Evolutionary conservation across 2,113 vertebrate genomes (phyloP).

Genomic region (Sterrhoptilus dennistouni): DNA sequence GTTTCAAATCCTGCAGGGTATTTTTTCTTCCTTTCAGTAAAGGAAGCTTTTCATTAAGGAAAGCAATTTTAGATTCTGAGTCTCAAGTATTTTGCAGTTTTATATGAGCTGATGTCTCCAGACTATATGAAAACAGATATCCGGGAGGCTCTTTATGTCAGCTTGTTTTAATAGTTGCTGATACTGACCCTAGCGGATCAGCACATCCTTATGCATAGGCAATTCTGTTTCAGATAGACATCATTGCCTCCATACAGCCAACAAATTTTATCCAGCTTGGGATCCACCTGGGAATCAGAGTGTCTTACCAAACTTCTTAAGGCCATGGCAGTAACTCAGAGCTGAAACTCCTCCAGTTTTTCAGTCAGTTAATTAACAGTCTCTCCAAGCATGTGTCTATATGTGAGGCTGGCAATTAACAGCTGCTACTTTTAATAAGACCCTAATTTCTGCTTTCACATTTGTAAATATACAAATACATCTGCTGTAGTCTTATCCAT

Average conservation of each 20-base stretch:
- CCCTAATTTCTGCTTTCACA: conserved; percentile 8
- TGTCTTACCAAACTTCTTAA: neutral
- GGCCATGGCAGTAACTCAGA: neutral
- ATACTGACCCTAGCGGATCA: neutral
- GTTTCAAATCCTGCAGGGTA: neutral
- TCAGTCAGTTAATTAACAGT: neutral
- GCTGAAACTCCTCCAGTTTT: neutral
- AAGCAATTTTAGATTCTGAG: conserved; percentile 6
- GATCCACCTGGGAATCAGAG: neutral
- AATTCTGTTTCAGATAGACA: neutral
- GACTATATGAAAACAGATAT: neutral
- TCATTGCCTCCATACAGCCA: neutral
- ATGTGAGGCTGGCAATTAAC: neutral
- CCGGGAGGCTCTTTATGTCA: neutral
- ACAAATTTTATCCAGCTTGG: neutral
- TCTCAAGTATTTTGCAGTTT: neutral
- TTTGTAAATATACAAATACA: conserved; percentile 17
- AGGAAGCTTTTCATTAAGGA: conserved; percentile 22
- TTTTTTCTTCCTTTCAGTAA: neutral
- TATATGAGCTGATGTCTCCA: neutral
- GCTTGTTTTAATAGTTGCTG: neutral
- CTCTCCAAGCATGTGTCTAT: neutral
- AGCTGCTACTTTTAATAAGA: conserved; percentile 27
- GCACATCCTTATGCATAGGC: neutral
- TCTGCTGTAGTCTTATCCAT: neutral